Percentiles rank a stretch among this genome's conserved stretches.
Evolutionary conservation across 2,888 invertebrate species (phyloP).

Genomic region (Frankliniella fusca): DNA sequence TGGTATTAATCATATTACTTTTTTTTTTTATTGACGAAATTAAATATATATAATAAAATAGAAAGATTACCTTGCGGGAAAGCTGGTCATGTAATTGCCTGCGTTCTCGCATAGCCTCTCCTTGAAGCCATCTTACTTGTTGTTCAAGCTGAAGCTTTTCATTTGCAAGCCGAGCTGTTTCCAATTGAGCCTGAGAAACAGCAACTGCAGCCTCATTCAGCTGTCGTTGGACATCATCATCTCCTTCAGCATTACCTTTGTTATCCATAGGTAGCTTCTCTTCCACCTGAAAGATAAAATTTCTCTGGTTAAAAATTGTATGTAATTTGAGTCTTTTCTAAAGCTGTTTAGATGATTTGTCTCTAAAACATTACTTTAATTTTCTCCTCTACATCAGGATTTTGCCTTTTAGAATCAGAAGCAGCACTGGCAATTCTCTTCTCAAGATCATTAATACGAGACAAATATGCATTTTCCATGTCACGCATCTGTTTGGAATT

Average conservation of each 20-base stretch:
- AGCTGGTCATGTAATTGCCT: background rate
- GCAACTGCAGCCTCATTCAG: constrained; percentile 68
- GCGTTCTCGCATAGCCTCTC: background rate
- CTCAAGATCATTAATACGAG: constrained; percentile 36
- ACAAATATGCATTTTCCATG: background rate
- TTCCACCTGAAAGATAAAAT: constrained; percentile 37
- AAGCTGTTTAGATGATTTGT: background rate
- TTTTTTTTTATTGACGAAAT: too few species aligned
- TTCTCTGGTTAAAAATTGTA: constrained; percentile 22
- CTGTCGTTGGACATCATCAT: constrained; percentile 43
- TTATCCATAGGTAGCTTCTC: constrained; percentile 42
- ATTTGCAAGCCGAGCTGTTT: constrained; percentile 67
- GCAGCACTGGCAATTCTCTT: constrained; percentile 43
- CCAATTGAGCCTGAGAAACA: constrained; percentile 67
- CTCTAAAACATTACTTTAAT: constrained; percentile 23
- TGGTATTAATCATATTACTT: background rate
- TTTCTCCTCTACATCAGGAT: constrained; percentile 35
- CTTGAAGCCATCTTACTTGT: constrained; percentile 49
- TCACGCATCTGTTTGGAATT: background rate
- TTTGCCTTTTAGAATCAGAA: constrained; percentile 37
- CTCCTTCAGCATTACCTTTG: constrained; percentile 43
- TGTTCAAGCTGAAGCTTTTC: constrained; percentile 65
- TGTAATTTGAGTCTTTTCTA: constrained; percentile 29
- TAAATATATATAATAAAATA: background rate
- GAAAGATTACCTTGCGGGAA: background rate